phyloP scores from a whole-genome alignment of 2,888 invertebrate species.

The Pterobdella sp. region DNA sequence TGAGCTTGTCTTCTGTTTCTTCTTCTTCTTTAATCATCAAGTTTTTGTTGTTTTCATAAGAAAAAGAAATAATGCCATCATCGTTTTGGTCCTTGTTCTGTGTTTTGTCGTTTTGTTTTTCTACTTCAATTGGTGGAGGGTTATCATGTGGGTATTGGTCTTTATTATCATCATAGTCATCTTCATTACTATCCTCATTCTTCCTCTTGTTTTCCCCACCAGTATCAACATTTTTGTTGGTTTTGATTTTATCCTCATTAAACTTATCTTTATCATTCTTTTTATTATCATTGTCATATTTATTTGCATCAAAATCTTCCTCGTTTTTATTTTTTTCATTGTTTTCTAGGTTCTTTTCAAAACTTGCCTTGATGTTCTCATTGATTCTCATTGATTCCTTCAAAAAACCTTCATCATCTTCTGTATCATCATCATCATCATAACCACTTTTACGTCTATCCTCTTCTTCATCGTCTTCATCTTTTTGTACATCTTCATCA shows the following conservation, averaged over 20 bases:
- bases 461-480: neutral
- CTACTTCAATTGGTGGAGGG: neutral
- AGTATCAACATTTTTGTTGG: neutral
- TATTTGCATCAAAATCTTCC: neutral
- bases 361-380: neutral
- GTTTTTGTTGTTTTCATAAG: neutral
- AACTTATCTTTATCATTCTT: neutral
- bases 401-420: neutral
- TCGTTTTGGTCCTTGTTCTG: neutral
- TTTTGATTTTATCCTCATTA: neutral
- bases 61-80: neutral
- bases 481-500: neutral
- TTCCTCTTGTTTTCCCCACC: neutral
- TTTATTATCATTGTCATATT: neutral
- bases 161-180: neutral
- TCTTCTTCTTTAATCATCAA: neutral
- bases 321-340: neutral
- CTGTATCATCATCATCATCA: neutral
- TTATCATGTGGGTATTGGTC: neutral
- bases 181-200: neutral
- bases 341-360: neutral
- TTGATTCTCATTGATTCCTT: too few relatives aligned
- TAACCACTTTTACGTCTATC: neutral
- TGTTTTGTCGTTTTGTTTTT: neutral
- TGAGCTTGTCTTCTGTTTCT: neutral